phyloP scores from a whole-genome alignment of 53 echinoderm and acorn worm species.

The Holothuria leucospilota region DNA sequence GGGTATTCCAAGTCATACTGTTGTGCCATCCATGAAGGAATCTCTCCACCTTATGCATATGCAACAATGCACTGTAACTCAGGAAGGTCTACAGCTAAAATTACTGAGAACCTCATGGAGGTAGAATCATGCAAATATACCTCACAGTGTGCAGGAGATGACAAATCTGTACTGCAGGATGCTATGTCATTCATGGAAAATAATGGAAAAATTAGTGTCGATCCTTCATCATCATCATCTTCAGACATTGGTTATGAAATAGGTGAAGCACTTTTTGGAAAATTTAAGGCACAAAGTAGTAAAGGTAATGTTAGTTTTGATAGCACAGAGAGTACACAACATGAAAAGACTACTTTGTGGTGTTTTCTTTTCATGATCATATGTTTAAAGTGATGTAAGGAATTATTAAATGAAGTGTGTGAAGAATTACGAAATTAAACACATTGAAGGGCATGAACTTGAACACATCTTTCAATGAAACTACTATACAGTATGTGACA shows the following conservation, averaged over 20 bases:
- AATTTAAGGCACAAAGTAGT: background rate
- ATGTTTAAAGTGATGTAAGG: too few species aligned
- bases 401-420: too few species aligned
- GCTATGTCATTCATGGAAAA: conserved; percentile 19
- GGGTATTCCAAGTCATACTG: conserved; percentile 50
- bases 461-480: too few species aligned
- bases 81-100: conserved; percentile 33
- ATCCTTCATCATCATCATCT: background rate
- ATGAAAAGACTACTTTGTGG: too few species aligned
- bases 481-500: too few species aligned
- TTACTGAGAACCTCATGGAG: conserved; percentile 30
- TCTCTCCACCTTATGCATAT: conserved; percentile 60
- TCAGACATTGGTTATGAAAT: background rate
- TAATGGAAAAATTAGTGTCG: background rate
- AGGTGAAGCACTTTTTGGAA: conserved; percentile 19
- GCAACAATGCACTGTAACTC: conserved; percentile 54
- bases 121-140: conserved; percentile 15
- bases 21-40: conserved; percentile 71
- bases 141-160: conserved; percentile 1
- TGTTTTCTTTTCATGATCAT: too few species aligned
- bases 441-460: too few species aligned
- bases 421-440: too few species aligned
- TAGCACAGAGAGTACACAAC: too few species aligned
- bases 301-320: background rate
- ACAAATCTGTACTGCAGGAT: background rate